A percentile compares a stretch with the other conserved stretches of the same genome.
These are phyloP conservation scores for Cacatua alba DNA, from an alignment of 2,113 vertebrate genomes.

Conservation along the genomic window DNA sequence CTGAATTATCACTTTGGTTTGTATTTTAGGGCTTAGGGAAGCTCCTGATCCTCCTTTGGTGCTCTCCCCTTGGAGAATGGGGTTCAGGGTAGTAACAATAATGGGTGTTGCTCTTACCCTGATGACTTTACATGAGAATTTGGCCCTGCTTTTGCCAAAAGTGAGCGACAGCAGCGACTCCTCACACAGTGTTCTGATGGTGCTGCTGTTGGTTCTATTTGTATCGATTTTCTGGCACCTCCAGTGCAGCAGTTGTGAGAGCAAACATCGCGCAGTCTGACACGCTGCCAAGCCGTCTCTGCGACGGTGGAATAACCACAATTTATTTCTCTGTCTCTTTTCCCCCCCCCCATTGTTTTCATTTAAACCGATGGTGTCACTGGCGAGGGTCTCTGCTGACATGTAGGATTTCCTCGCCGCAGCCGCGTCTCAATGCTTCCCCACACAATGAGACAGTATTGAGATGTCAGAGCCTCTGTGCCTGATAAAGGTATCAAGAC, in stretches of 20 bases:
- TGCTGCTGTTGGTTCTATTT: background rate
- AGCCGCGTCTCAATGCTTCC: constrained; percentile 5
- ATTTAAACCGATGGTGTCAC: background rate
- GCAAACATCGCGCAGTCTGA: background rate
- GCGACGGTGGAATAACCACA: background rate
- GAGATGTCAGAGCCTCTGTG: constrained; percentile 54
- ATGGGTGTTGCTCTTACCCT: background rate
- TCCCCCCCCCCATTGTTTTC: background rate
- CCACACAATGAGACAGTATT: constrained; percentile 47
- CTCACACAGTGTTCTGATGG: background rate
- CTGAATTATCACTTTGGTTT: accelerated
- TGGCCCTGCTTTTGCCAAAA: background rate
- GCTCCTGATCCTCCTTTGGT: background rate
- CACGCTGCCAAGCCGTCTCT: background rate
- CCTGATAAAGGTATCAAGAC: constrained; percentile 60
- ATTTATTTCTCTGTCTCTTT: background rate
- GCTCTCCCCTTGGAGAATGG: background rate
- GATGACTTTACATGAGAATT: background rate
- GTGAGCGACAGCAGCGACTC: background rate
- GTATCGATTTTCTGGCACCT: constrained; percentile 38
- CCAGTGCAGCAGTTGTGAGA: background rate
- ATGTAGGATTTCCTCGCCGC: constrained; percentile 29
- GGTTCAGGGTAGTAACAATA: background rate
- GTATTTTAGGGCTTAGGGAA: background rate
- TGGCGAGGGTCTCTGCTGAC: constrained; percentile 12